Conservation (phyloP, 2,113 vertebrate genomes). For the Rhizomys pruinosus region DNA sequence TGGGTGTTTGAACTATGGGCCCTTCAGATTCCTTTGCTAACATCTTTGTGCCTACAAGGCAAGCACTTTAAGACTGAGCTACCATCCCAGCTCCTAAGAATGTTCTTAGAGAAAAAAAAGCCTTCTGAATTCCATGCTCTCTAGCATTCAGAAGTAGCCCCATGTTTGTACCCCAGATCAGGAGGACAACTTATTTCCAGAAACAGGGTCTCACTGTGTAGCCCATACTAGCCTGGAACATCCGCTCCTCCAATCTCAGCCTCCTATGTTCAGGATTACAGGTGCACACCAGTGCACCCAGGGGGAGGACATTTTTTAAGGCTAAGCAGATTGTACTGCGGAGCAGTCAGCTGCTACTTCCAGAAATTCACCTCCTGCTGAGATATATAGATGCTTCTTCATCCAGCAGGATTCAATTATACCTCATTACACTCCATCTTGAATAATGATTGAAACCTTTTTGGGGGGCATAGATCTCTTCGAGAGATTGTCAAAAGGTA, state of each 20-base stretch:
- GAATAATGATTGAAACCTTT: conserved; percentile 15
- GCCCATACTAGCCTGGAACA: not conserved
- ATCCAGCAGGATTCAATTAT: not conserved
- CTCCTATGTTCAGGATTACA: not conserved
- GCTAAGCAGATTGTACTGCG: not conserved
- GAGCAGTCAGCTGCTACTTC: not conserved
- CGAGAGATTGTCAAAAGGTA: conserved; percentile 42
- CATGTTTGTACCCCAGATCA: not conserved
- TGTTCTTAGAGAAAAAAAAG: not conserved
- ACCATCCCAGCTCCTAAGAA: not conserved
- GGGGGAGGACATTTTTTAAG: not conserved
- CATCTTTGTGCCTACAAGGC: not conserved
- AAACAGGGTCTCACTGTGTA: not conserved
- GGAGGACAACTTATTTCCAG: not conserved
- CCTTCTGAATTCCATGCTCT: not conserved
- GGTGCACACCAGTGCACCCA: not conserved
- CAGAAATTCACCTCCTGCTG: not conserved
- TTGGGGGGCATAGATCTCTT: not conserved
- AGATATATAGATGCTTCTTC: not conserved
- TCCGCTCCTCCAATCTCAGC: not conserved
- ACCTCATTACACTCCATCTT: conserved; percentile 7
- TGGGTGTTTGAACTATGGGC: not conserved
- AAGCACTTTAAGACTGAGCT: not conserved
- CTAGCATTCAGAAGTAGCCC: not conserved
- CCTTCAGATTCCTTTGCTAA: not conserved